Conservation (phyloP, 2,797 vertebrate genomes). For the Borostomias antarcticus region DNA sequence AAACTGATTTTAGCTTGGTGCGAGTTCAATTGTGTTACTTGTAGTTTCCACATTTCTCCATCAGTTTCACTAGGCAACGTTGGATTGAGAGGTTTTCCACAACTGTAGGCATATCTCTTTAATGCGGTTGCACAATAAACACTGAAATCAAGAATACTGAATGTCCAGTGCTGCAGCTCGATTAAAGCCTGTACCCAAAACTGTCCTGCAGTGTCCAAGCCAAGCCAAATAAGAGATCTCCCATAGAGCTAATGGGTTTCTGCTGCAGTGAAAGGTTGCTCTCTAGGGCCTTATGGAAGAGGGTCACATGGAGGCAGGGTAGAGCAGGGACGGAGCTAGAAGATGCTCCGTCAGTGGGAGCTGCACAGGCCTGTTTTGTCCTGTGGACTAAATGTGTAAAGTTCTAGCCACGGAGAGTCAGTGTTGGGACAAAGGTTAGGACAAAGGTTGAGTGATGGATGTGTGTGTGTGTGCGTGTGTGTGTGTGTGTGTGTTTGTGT, state of each 20-base stretch:
- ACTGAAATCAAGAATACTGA: not conserved
- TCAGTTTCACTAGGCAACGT: no score
- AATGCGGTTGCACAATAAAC: not conserved
- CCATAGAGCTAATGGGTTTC: conserved; percentile 15
- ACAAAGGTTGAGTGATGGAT: conserved; percentile 46
- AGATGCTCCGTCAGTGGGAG: conserved; percentile 30
- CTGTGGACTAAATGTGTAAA: conserved; percentile 56
- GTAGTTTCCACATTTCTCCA: no score
- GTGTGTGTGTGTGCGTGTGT: no score
- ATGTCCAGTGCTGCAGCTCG: not conserved
- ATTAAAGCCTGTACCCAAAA: not conserved
- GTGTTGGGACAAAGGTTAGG: conserved; percentile 14
- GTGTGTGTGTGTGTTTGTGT: no score
- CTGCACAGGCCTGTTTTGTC: conserved; percentile 47
- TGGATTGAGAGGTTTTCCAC: no score
- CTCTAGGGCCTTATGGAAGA: conserved; percentile 28
- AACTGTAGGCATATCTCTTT: no score
- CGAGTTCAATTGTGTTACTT: no score
- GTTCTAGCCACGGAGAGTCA: conserved; percentile 57
- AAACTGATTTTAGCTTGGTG: no score
- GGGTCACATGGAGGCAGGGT: not conserved
- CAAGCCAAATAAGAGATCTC: not conserved
- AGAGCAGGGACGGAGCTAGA: conserved; percentile 52
- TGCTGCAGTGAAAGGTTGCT: conserved; percentile 16
- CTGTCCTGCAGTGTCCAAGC: not conserved